phyloP scores from a whole-genome alignment of 2,797 vertebrate genomes.

The Brachyrhaphis roseni region DNA sequence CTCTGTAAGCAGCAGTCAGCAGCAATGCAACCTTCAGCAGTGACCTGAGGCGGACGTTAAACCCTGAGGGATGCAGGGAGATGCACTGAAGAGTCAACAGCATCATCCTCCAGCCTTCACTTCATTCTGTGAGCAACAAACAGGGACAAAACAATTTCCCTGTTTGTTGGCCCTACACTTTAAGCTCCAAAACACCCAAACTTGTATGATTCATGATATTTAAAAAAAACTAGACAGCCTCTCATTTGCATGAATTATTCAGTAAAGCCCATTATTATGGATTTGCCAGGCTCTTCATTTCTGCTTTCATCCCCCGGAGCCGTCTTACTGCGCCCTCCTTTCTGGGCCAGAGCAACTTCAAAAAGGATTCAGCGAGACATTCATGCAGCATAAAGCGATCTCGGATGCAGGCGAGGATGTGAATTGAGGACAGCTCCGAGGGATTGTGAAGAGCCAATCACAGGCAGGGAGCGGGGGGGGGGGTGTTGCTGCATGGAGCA shows the following conservation, averaged over 20 bases:
- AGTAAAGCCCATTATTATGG: slow-evolving; percentile 52
- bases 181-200: slow-evolving; percentile 3
- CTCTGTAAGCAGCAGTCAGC: slow-evolving; percentile 65
- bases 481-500: slow-evolving; percentile 17
- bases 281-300: slow-evolving; percentile 45
- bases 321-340: slow-evolving; percentile 52
- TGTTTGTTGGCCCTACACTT: background rate
- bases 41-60: slow-evolving; percentile 50
- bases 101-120: slow-evolving; percentile 13
- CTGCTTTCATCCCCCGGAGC: slow-evolving; percentile 49
- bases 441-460: slow-evolving; percentile 20
- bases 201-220: slow-evolving; percentile 13
- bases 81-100: slow-evolving; percentile 32
- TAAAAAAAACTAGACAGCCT: slow-evolving; percentile 33
- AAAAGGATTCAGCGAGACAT: slow-evolving; percentile 60
- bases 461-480: slow-evolving; percentile 7
- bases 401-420: slow-evolving; percentile 37
- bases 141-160: background rate
- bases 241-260: slow-evolving; percentile 64
- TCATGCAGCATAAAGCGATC: slow-evolving; percentile 57
- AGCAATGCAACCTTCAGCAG: slow-evolving; percentile 56
- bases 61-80: slow-evolving; percentile 43
- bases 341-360: slow-evolving; percentile 69
- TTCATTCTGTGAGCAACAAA: slow-evolving; percentile 8
- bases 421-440: slow-evolving; percentile 19